Conservation (phyloP, 1,140 invertebrate genomes). For the Aphelinus certus region DNA sequence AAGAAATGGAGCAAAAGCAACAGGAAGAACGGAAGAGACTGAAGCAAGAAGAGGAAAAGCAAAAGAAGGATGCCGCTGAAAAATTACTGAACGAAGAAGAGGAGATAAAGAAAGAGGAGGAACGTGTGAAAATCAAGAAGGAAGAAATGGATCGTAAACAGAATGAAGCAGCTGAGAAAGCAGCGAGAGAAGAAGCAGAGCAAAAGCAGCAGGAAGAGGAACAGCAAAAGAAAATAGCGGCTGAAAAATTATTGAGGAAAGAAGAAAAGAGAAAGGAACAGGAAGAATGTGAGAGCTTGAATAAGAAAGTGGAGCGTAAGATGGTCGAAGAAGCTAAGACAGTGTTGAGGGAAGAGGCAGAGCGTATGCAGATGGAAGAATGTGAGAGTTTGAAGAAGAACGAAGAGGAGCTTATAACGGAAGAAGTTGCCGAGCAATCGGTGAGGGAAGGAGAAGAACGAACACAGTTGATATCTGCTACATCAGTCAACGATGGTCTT, state of each 20-base stretch:
- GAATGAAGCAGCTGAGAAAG: conserved; percentile 2
- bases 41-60: neutral
- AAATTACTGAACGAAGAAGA: conserved; percentile 27
- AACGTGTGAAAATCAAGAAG: conserved; percentile 26
- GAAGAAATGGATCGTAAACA: conserved; percentile 12
- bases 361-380: no score
- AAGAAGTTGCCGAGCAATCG: conserved; percentile 3
- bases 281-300: conserved; percentile 25
- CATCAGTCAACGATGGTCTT: neutral
- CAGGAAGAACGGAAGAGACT: neutral
- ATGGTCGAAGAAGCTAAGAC: conserved; percentile 33
- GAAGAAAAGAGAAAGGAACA: conserved; percentile 14
- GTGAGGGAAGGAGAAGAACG: no score
- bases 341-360: conserved; percentile 26
- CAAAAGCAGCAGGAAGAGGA: conserved; percentile 4
- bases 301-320: conserved; percentile 21
- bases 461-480: neutral
- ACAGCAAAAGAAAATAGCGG: neutral
- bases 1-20: conserved; percentile 28
- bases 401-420: conserved; percentile 18
- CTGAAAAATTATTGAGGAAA: no score
- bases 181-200: neutral
- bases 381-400: no score
- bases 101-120: conserved; percentile 3
- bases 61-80: neutral